Base-by-base conservation (phyloP, 2,113 vertebrate genomes). In the Condylura cristata region DNA sequence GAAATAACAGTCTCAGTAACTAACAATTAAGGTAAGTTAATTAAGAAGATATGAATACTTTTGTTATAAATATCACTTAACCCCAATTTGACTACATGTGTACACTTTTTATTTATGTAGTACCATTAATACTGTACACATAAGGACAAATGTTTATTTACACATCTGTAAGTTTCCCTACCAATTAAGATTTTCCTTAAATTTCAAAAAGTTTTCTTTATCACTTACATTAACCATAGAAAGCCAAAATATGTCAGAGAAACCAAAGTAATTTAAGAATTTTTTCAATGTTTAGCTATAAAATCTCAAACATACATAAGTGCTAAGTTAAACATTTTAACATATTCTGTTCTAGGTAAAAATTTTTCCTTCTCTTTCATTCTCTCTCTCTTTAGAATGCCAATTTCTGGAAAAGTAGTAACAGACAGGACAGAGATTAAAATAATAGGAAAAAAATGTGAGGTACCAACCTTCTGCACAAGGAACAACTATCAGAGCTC, bases 401-500 rank as follows among this genome's bases (percentile, higher is more conserved):
- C 91, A 94, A 95, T 92, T 93, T 96, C 95, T 98, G 24, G 2
- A 61, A 97, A 97, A 97, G 72, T 61, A 97, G 92, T 61, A 97
- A 95, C 79, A 96, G 84, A 98, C 80, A 96, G 0, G 51, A 97
- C 96, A 97, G 88, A 97, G 58, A 97, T 63, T 82, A 96, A 96
- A 95, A 88, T n/a, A 95, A 91, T 56, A 88, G 44, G 96, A 74
- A 97, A 94, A 41, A 97, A 96, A 48, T 65, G 30, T 89, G 26
- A 78, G 94, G 97, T 98, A 99, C 99, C 98, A 99, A 99, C 99
- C 99, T 99, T 99, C 99, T 58, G 99, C 99, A 34, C 99, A 99
- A 95, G 99, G 99, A 4, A 99, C 99, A 97, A 99, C 99, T 98
- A 99, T 99, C 97, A 99, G 97, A 99, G 99, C 99, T 99, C 99